Evolutionary conservation across 2,888 invertebrate genomes (phyloP).

Genomic region (Leptopilina syphax): DNA sequence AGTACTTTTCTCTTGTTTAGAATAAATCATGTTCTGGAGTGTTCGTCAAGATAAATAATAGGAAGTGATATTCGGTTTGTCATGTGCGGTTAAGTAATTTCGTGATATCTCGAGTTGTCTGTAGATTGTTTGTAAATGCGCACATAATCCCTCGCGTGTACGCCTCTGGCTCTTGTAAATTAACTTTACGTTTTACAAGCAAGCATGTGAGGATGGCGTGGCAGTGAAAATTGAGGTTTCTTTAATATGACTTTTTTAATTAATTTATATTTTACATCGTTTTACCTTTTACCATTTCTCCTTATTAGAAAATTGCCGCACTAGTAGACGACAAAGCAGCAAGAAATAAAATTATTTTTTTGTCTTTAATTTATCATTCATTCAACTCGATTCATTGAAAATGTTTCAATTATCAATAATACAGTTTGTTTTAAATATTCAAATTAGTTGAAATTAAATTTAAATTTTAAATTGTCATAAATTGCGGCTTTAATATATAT

Average conservation of each 20-base stretch:
- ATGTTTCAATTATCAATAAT: background rate
- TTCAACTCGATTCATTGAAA: background rate
- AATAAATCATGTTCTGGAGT: background rate
- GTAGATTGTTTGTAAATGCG: background rate
- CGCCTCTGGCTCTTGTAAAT: constrained; percentile 34
- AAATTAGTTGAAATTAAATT: background rate
- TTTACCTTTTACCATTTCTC: no score
- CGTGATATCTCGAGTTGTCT: background rate
- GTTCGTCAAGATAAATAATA: constrained; percentile 53
- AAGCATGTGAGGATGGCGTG: no score
- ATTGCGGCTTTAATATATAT: background rate
- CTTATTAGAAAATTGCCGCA: no score
- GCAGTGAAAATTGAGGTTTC: no score
- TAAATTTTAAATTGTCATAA: constrained; percentile 2
- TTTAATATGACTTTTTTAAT: no score
- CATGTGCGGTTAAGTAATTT: constrained; percentile 30
- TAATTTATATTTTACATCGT: no score
- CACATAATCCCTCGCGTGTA: background rate
- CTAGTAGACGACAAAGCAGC: no score
- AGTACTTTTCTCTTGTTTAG: constrained; percentile 23
- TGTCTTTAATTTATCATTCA: background rate
- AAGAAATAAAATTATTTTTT: background rate
- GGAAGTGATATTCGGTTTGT: constrained; percentile 53
- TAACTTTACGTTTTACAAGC: background rate
- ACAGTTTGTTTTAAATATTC: background rate